Conservation (phyloP, 2,113 vertebrate genomes). For the Himantopus leucocephalus region DNA sequence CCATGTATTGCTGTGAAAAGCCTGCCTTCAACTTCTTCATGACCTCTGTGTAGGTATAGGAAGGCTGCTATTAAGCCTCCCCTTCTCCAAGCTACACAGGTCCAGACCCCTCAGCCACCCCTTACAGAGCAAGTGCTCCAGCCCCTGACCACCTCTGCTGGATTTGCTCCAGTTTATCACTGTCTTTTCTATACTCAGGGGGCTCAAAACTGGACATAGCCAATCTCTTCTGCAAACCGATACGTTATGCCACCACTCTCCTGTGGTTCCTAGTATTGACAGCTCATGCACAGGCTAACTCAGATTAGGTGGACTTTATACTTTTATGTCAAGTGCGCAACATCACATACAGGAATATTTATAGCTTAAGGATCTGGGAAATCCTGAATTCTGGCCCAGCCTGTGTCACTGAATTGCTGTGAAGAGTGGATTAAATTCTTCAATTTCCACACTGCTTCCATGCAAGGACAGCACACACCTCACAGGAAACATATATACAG, state of each 20-base stretch:
- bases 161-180: background rate
- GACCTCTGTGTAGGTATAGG: background rate
- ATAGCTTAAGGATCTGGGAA: background rate
- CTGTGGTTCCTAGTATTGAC: background rate
- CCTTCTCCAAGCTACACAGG: background rate
- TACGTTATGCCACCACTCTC: fast-evolving
- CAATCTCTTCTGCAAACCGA: background rate
- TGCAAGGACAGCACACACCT: background rate
- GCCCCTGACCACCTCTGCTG: background rate
- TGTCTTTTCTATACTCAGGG: background rate
- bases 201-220: background rate
- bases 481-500: background rate
- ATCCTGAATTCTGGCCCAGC: background rate
- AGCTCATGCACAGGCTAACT: background rate
- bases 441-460: background rate
- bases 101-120: background rate
- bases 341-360: background rate
- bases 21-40: background rate
- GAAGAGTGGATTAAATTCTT: background rate
- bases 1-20: background rate
- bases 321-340: background rate
- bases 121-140: background rate
- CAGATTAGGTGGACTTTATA: background rate
- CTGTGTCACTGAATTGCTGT: background rate
- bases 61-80: background rate